Base-by-base conservation (phyloP, 2,888 invertebrate species). In the Leptopilina myrica region DNA sequence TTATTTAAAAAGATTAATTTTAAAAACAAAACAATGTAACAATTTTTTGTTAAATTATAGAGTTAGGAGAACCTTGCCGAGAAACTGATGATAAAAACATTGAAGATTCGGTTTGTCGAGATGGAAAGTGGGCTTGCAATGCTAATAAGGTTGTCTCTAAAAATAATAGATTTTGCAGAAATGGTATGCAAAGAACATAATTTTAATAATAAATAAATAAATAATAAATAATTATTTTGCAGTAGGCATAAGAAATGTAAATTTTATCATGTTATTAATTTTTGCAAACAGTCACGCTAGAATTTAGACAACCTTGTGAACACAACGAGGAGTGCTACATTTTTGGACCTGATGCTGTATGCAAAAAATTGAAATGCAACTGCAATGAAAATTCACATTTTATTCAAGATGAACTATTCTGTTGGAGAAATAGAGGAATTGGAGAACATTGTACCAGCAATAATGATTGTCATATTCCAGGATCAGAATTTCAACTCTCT, bases 341-440 rank as follows among this genome's bases (percentile, higher is more conserved):
- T 26, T 89, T 90, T 64, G 90, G 90, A 1, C 89, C 90, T 9
- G 86, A 88, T 76, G 85, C 87, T 1, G 1, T 79, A 1, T 90
- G 89, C 64, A 9, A 78, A 1, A 40, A 78, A 0, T 78, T 84
- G 1, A 69, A 15, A 8, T 91, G 91, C 66, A 9, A 81, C 4
- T 91, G 91, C 79, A 85, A 86, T 33, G 82, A 85, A 3, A 79
- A 81, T 8, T 87, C 90, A 5, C 89, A 87, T 56, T 89, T 85
- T 49, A 78, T 86, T 9, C 78, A 85, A 40, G 78, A 82, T 1
- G 78, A 88, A 77, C 77, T 82, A n/a, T 90, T 88, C 78, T 91
- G 90, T 77, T 91, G 91, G 90, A 33, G 67, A 5, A 88, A 84
- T n/a, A 86, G 69, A 62, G 84, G 83, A 9, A 67, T 89, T 5